A percentile compares a stretch with the other conserved stretches of the same genome.
Conservation (phyloP, 2,888 invertebrate genomes). For the Andrena marginata region DNA sequence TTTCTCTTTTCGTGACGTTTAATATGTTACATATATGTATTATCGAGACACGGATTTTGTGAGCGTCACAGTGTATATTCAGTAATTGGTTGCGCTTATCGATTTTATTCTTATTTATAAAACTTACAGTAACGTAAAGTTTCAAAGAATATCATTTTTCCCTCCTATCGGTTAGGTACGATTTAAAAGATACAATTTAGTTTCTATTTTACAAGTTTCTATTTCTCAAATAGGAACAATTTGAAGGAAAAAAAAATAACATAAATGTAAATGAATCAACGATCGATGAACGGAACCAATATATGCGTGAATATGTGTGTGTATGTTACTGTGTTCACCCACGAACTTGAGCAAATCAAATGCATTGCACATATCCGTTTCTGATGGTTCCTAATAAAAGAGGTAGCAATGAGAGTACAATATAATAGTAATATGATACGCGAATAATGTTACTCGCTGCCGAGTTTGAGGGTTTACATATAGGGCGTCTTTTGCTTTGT, state of each 20-base stretch:
- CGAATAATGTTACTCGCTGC: slow-evolving; percentile 5
- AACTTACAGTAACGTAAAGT: too few relatives aligned
- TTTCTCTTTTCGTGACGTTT: slow-evolving; percentile 28
- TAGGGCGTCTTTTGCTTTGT: slow-evolving; percentile 66
- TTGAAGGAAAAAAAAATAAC: background rate
- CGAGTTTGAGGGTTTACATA: slow-evolving; percentile 65
- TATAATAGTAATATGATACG: slow-evolving; percentile 9
- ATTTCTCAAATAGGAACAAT: background rate
- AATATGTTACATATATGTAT: slow-evolving; percentile 45
- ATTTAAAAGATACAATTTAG: background rate
- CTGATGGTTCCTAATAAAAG: too few relatives aligned
- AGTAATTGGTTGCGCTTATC: slow-evolving; percentile 51
- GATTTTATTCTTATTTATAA: slow-evolving; percentile 17
- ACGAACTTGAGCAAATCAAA: slow-evolving; percentile 45
- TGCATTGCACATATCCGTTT: slow-evolving; percentile 9
- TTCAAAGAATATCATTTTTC: background rate
- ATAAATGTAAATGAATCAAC: background rate
- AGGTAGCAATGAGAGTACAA: too few relatives aligned
- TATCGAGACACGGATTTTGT: slow-evolving; percentile 61
- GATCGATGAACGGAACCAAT: slow-evolving; percentile 39
- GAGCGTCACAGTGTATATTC: slow-evolving; percentile 58
- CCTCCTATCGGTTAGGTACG: slow-evolving; percentile 3
- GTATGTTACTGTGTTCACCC: slow-evolving; percentile 63
- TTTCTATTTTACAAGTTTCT: background rate
- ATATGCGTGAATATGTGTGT: slow-evolving; percentile 54